A percentile compares a stretch with the other conserved stretches of the same genome.
Evolutionary conservation across 2,888 invertebrate species (phyloP).

Genomic region (Dryococelus australis): DNA sequence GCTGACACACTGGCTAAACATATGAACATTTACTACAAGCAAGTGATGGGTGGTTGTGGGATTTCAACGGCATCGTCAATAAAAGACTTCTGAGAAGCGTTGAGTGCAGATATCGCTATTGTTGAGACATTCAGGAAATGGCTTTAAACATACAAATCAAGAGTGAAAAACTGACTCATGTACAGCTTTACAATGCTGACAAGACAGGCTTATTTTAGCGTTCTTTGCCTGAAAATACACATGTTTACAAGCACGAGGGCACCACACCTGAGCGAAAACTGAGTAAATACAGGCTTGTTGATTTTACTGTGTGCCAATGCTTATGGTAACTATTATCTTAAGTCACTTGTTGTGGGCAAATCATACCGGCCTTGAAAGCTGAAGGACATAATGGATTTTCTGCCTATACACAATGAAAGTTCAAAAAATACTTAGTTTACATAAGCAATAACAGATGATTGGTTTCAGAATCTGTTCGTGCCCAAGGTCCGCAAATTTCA

Average conservation of each 20-base stretch:
- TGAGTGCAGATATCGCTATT: not conserved
- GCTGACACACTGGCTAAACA: slow-evolving; percentile 30
- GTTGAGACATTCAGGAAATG: not conserved
- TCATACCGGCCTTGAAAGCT: not conserved
- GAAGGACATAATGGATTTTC: slow-evolving; percentile 5
- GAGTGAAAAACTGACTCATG: not conserved
- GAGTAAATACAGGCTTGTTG: not conserved
- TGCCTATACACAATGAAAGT: not conserved
- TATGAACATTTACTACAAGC: slow-evolving; percentile 24
- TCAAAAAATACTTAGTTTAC: slow-evolving; percentile 30
- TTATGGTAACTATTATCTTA: not conserved
- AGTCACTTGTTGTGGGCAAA: slow-evolving; percentile 23
- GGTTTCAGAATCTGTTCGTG: not conserved
- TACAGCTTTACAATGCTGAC: slow-evolving; percentile 7
- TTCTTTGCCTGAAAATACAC: slow-evolving; percentile 12
- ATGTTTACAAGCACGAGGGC: not conserved
- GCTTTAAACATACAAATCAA: not conserved
- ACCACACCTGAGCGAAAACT: not conserved
- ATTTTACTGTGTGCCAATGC: not conserved
- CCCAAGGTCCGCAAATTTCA: not conserved
- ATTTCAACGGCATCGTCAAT: slow-evolving; percentile 22
- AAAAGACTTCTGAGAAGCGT: not conserved
- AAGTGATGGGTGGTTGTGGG: slow-evolving; percentile 31
- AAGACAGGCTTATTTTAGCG: not conserved
- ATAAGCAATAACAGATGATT: not conserved